Evolutionary conservation across 2,888 invertebrate species (phyloP).

Genomic region (Sacculina carcini): DNA sequence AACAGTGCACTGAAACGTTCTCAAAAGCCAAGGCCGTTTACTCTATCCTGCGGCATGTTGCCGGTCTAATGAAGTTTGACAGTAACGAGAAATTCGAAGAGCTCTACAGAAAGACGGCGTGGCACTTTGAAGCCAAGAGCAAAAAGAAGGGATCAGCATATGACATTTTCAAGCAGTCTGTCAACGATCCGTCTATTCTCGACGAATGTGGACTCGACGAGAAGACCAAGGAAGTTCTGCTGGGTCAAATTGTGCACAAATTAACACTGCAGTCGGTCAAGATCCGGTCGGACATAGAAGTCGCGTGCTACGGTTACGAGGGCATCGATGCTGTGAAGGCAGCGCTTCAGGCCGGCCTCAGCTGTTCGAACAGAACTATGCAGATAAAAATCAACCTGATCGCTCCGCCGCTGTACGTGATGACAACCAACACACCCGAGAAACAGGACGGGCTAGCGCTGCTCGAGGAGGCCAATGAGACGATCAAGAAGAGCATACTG

Average conservation of each 20-base stretch:
- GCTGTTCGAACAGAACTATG: constrained; percentile 67
- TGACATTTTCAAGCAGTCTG: constrained; percentile 95
- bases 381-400: constrained; percentile 97
- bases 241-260: constrained; percentile 70
- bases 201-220: constrained; percentile 88
- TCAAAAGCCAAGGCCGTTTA: constrained; percentile 96
- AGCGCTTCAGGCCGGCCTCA: constrained; percentile 61
- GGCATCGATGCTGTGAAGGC: constrained; percentile 92
- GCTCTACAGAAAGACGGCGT: constrained; percentile 83
- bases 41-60: constrained; percentile 89
- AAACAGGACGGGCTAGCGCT: constrained; percentile 74
- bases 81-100: constrained; percentile 79
- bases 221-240: constrained; percentile 62
- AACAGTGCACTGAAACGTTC: constrained; percentile 92
- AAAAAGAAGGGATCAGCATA: constrained; percentile 87
- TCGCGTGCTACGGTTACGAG: constrained; percentile 74
- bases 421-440: constrained; percentile 95
- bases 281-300: constrained; percentile 74
- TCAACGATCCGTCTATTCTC: constrained; percentile 72
- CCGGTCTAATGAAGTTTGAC: constrained; percentile 72
- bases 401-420: constrained; percentile 91
- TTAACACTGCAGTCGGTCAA: constrained; percentile 53
- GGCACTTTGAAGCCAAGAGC: constrained; percentile 91
- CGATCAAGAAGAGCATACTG: constrained; percentile 52
- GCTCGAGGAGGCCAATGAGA: constrained; percentile 62